Conservation (phyloP, 2,888 invertebrate genomes). For the Galerucella nymphaeae region DNA sequence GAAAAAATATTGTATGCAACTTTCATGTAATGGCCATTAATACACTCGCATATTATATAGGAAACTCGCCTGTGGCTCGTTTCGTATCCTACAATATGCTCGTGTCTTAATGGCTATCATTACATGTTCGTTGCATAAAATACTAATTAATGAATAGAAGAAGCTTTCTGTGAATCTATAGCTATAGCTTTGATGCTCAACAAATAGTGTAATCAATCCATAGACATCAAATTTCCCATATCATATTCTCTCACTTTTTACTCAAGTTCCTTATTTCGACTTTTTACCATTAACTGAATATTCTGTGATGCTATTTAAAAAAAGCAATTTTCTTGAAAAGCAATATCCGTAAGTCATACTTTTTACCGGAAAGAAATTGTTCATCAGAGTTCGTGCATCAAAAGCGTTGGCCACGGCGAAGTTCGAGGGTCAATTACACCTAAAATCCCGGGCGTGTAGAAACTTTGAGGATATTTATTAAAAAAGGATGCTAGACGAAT, state of each 20-base stretch:
- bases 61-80: no score
- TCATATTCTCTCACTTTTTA: neutral
- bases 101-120: no score
- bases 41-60: no score
- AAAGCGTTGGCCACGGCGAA: neutral
- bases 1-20: no score
- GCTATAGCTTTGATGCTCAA: no score
- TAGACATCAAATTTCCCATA: neutral
- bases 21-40: no score
- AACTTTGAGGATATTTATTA: constrained; percentile 2
- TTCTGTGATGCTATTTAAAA: constrained; percentile 12
- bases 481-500: neutral
- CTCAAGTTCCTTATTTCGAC: constrained; percentile 26
- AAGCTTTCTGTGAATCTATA: no score
- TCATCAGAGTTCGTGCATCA: constrained; percentile 19
- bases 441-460: neutral
- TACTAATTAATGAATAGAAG: no score
- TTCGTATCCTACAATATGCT: no score
- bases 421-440: constrained; percentile 11
- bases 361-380: constrained; percentile 18
- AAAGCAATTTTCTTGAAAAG: constrained; percentile 29
- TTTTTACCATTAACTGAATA: constrained; percentile 17
- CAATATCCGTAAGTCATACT: constrained; percentile 26
- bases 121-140: no score
- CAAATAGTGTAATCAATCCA: no score